These are phyloP conservation scores for Charanyca ferruginea DNA, from an alignment of 2,888 invertebrate species.

Conservation along the genomic window DNA sequence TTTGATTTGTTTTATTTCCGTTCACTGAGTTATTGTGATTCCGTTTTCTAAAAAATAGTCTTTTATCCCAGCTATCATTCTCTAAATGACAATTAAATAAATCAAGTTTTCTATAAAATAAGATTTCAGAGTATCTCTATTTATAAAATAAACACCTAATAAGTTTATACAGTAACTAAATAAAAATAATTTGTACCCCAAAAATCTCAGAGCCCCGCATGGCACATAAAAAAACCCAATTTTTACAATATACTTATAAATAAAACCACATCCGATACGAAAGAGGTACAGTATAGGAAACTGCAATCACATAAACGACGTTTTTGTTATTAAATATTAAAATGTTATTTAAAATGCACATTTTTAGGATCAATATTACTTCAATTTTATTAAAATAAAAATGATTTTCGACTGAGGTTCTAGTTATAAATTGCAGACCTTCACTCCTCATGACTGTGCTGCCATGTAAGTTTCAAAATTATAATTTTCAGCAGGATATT, in stretches of 20 bases:
- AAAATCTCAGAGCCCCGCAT: conserved; percentile 39
- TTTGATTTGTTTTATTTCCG: no score
- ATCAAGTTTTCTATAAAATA: conserved; percentile 7
- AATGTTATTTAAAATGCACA: no score
- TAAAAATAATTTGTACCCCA: conserved; percentile 51
- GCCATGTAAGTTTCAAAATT: no score
- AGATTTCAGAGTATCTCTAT: background rate
- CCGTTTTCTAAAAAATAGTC: background rate
- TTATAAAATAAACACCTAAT: conserved; percentile 8
- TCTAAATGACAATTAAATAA: background rate
- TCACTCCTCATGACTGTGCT: no score
- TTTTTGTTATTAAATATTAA: no score
- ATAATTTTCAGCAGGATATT: no score
- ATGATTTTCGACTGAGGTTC: no score
- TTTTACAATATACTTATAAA: conserved; percentile 1
- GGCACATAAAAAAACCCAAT: conserved; percentile 42
- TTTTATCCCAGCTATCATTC: conserved; percentile 12
- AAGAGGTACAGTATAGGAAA: background rate
- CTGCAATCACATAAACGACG: background rate
- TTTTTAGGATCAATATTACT: no score
- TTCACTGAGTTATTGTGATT: no score
- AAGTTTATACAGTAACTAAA: conserved; percentile 25
- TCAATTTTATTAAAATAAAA: no score
- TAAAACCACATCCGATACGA: background rate
- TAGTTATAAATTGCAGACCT: no score